Evolutionary conservation across 2,797 vertebrate genomes (phyloP).

Genomic region (Mallotus villosus): DNA sequence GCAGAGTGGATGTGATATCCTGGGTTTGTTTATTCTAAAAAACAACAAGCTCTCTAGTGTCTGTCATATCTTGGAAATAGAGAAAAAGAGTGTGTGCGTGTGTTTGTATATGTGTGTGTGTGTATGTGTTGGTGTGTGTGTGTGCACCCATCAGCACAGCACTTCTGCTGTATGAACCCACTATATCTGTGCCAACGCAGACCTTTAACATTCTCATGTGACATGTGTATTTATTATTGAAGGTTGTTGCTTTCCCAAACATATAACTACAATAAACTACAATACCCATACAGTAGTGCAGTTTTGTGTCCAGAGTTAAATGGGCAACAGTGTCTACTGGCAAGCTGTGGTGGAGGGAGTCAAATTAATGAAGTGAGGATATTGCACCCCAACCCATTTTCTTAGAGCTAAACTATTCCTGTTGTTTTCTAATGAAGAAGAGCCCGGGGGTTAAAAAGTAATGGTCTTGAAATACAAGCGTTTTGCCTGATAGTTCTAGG

Average conservation of each 20-base stretch:
- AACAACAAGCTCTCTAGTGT: conserved; percentile 11
- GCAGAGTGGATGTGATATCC: neutral
- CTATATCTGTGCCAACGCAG: conserved; percentile 74
- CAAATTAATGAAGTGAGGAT: conserved; percentile 65
- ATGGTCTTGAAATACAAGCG: conserved; percentile 77
- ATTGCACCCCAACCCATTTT: conserved; percentile 70
- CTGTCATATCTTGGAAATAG: neutral
- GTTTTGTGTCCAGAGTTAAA: conserved; percentile 29
- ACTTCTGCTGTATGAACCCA: conserved; percentile 64
- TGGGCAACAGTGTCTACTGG: conserved; percentile 38
- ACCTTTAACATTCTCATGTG: conserved; percentile 76
- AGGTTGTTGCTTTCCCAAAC: conserved; percentile 68
- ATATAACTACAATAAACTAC: conserved; percentile 65
- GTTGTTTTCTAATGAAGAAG: conserved; percentile 74
- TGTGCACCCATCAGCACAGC: conserved; percentile 41
- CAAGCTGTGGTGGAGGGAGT: conserved; percentile 35
- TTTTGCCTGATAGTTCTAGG: conserved; percentile 73
- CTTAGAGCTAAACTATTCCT: conserved; percentile 76
- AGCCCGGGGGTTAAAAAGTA: conserved; percentile 71
- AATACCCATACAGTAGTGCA: conserved; percentile 44
- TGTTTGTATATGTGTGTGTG: neutral
- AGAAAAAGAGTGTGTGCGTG: neutral
- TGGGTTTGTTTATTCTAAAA: neutral
- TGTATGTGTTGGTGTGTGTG: no score
- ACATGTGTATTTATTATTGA: conserved; percentile 79